phyloP scores from a whole-genome alignment of 2,113 vertebrate genomes.

The Tyrannus savana region DNA sequence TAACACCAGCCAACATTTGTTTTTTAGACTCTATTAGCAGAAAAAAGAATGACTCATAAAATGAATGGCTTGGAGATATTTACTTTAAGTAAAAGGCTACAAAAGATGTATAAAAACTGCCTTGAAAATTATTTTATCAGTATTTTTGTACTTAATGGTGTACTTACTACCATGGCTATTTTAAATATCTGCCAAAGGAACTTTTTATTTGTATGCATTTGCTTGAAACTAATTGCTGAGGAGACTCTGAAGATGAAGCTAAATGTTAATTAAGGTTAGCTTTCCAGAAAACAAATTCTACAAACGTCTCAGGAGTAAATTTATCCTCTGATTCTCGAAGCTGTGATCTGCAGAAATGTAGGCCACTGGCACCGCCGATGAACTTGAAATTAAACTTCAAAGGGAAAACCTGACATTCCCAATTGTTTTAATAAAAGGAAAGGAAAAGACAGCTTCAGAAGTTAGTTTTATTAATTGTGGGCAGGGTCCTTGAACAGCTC shows the following conservation, averaged over 20 bases:
- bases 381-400: conserved; percentile 17
- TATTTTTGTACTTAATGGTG: not conserved
- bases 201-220: not conserved
- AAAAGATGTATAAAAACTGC: not conserved
- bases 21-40: not conserved
- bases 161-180: not conserved
- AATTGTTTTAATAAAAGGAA: not conserved
- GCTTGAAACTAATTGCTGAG: conserved; percentile 19
- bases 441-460: not conserved
- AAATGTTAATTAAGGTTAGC: conserved; percentile 47
- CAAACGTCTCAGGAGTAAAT: conserved; percentile 32
- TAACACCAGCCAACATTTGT: not conserved
- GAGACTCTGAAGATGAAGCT: conserved; percentile 31
- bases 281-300: not conserved
- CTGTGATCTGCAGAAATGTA: conserved; percentile 3
- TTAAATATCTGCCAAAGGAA: not conserved
- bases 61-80: not conserved
- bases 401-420: not conserved
- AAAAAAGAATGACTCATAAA: not conserved
- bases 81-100: not conserved
- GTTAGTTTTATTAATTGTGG: not conserved
- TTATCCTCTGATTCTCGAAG: conserved; percentile 16
- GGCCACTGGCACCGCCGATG: not conserved
- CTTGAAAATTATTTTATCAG: not conserved
- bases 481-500: not conserved